Conservation (phyloP, 1,140 invertebrate species). For the Bombus confusus region DNA sequence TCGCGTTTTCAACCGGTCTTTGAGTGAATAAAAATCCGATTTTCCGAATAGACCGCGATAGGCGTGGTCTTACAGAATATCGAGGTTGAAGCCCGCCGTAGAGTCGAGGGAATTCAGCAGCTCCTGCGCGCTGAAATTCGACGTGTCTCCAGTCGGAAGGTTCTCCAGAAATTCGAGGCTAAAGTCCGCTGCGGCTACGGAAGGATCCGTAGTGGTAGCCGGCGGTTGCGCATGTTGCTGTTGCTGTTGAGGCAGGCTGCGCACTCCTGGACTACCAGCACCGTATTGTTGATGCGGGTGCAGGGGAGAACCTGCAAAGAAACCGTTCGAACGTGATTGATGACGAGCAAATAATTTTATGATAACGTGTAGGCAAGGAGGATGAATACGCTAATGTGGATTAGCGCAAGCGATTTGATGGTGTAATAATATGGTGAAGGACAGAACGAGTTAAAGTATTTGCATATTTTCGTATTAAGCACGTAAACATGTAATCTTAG, state of each 20-base stretch:
- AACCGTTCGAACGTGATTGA: background rate
- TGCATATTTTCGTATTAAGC: no score
- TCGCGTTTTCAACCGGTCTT: background rate
- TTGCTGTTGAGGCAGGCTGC: slow-evolving; percentile 74
- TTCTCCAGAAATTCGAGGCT: slow-evolving; percentile 92
- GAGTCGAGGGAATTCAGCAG: slow-evolving; percentile 88
- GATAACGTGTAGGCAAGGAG: background rate
- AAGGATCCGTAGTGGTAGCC: slow-evolving; percentile 77
- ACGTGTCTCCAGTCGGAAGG: slow-evolving; percentile 87
- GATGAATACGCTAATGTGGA: background rate
- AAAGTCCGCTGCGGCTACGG: slow-evolving; percentile 85
- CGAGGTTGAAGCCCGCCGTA: slow-evolving; percentile 83
- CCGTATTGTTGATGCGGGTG: slow-evolving; percentile 81
- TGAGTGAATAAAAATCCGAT: slow-evolving; percentile 30
- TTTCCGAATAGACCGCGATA: slow-evolving; percentile 55
- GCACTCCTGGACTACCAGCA: slow-evolving; percentile 76
- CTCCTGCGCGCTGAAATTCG: slow-evolving; percentile 89
- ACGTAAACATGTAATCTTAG: no score
- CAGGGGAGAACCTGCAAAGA: slow-evolving; percentile 74
- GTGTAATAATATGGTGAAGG: background rate
- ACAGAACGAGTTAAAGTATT: no score
- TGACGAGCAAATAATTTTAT: background rate
- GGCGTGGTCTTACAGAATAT: slow-evolving; percentile 78
- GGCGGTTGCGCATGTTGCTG: slow-evolving; percentile 77
- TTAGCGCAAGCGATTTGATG: background rate